Evolutionary conservation across 2,113 vertebrate genomes (phyloP), one percentile per base, ranked within the genome.

Genomic region (Catagonus wagneri): DNA sequence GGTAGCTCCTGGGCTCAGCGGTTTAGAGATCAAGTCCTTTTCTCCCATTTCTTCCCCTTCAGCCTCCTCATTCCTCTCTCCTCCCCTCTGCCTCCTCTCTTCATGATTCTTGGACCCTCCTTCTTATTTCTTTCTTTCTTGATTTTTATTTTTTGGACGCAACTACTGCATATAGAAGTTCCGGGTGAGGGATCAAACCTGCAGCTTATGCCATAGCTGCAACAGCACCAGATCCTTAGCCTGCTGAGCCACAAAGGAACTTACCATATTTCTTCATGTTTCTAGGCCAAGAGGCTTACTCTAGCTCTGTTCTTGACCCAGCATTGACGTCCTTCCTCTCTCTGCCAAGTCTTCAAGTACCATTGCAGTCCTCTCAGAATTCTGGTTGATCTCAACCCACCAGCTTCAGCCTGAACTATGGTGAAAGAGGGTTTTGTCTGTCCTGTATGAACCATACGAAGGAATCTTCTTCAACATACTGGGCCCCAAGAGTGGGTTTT

Each of bases 21-120:
- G 0, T 36, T 3, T 10, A 65, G 17, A 1, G 2, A 19, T 34
- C 50, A 61, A 72, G 8, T 17, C 69, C 5, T 34, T 0, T 50
- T 84, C 66, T 78, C 34, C 68, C 16, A 32, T 56, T 63, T 72
- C 19, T 63, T 72, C 19, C 3, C 56, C 29, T 58, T 52, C 20
- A 17, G 1, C 9, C 5, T 72, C 36, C 11, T 61, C 7, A 29
- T n/a, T 69, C 16, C 1, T 69, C 2, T 44, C 15, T 75, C 14
- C 23, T 56, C 29, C 7, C 2, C 2, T 1, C 10, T 66, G 2
- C 27, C 25, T 75, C 19, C 86, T 4, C 20, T 4, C 16, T 76
- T 84, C 29, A 54, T 4, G 16, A 27, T 86, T 88, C 92, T 75
- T n/a, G 52, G 61, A 88, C 12, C 3, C 9, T 69, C 16, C 14